Conservation (phyloP, 2,888 invertebrate genomes). For the Euphydryas editha region DNA sequence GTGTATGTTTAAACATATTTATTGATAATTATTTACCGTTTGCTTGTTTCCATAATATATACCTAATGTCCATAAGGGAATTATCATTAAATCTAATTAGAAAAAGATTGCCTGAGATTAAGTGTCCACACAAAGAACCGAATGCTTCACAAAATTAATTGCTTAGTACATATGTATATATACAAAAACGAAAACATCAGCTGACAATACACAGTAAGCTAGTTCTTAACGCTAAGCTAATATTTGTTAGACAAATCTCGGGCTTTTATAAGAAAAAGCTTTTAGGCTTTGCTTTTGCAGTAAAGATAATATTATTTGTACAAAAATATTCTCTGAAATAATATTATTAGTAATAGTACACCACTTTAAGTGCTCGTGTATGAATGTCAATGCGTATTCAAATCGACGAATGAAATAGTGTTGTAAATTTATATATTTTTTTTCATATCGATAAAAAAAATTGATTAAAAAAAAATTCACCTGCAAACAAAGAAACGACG, state of each 20-base stretch:
- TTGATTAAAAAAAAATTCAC: neutral
- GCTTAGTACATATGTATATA: neutral
- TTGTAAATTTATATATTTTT: neutral
- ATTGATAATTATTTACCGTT: no score
- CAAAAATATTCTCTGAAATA: neutral
- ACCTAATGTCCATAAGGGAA: no score
- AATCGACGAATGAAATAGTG: neutral
- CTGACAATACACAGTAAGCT: neutral
- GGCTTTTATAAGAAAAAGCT: slow-evolving; percentile 2
- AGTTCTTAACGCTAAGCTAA: neutral
- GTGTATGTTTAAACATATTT: no score
- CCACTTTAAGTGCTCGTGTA: neutral
- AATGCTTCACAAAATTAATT: no score
- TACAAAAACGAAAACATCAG: neutral
- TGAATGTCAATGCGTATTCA: neutral
- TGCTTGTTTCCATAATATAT: no score
- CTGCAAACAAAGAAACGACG: neutral
- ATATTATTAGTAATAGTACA: slow-evolving; percentile 1
- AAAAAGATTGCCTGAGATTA: no score
- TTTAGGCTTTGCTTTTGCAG: slow-evolving; percentile 4
- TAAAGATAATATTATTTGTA: neutral
- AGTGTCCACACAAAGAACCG: no score
- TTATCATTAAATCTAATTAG: no score
- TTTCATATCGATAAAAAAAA: neutral
- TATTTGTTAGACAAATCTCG: slow-evolving; percentile 7